phyloP scores from a whole-genome alignment of 2,113 vertebrate genomes.

The Cygnus buccinator region DNA sequence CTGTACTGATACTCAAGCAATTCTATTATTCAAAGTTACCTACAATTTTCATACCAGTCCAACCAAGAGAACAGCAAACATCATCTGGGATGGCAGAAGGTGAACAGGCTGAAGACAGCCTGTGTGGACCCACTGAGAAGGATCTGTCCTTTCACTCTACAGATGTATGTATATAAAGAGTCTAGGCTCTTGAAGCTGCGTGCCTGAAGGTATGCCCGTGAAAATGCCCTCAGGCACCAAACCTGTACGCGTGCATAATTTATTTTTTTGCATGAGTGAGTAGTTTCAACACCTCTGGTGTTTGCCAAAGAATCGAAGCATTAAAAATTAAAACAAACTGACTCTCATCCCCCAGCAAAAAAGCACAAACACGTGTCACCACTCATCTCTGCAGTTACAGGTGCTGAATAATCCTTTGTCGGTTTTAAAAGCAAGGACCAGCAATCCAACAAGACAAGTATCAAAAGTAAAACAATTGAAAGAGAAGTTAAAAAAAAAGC shows the following conservation, averaged over 20 bases:
- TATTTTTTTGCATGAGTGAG: not conserved
- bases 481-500: not conserved
- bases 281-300: not conserved
- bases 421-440: not conserved
- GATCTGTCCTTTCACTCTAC: not conserved
- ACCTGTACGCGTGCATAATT: not conserved
- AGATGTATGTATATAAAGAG: not conserved
- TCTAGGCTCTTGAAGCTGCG: rapidly evolving
- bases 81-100: not conserved
- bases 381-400: rapidly evolving
- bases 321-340: not conserved
- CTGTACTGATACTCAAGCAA: not conserved
- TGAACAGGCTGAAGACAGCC: not conserved
- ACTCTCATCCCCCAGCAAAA: not conserved
- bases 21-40: not conserved
- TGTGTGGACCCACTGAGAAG: not conserved
- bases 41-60: not conserved
- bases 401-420: rapidly evolving
- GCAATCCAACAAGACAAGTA: not conserved
- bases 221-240: not conserved
- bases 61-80: not conserved
- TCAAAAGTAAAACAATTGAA: not conserved
- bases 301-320: not conserved
- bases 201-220: not conserved
- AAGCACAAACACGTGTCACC: not conserved